Conservation (phyloP, 2,888 invertebrate species). For the Papilio protenor region DNA sequence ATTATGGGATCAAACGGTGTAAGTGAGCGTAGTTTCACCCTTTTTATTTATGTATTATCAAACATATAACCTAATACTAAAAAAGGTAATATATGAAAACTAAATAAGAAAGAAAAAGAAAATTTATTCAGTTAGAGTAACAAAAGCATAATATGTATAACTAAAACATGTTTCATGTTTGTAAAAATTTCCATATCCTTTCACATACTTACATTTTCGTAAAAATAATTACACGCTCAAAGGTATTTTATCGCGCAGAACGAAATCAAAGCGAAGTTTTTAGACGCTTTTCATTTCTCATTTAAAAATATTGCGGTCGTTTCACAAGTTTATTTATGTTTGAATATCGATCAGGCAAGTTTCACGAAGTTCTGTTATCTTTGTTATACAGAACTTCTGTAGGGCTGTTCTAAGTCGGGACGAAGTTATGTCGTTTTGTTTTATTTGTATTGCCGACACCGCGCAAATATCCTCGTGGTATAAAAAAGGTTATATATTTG, state of each 20-base stretch:
- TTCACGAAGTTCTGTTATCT: slow-evolving; percentile 37
- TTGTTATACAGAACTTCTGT: slow-evolving; percentile 18
- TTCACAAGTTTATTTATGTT: slow-evolving; percentile 34
- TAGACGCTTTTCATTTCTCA: slow-evolving; percentile 28
- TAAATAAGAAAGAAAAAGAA: neutral
- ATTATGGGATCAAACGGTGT: slow-evolving; percentile 77
- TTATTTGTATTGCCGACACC: slow-evolving; percentile 26
- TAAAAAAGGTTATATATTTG: slow-evolving; percentile 5
- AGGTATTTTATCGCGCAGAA: slow-evolving; percentile 32
- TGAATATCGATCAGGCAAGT: slow-evolving; percentile 38
- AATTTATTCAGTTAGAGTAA: neutral
- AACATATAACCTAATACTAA: neutral
- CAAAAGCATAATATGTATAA: neutral
- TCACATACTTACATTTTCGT: slow-evolving; percentile 1
- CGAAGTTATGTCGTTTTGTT: slow-evolving; percentile 45
- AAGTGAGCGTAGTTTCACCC: slow-evolving; percentile 55
- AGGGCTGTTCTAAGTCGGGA: slow-evolving; percentile 11
- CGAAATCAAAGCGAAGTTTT: slow-evolving; percentile 10
- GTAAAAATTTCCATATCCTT: neutral
- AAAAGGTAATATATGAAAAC: neutral
- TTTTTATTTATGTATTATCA: slow-evolving; percentile 54
- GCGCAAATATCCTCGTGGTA: neutral
- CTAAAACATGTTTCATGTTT: neutral
- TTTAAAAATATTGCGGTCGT: slow-evolving; percentile 35
- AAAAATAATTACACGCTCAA: slow-evolving; percentile 15